phyloP scores from a whole-genome alignment of 2,797 vertebrate genomes.

The Pelodytes ibericus region DNA sequence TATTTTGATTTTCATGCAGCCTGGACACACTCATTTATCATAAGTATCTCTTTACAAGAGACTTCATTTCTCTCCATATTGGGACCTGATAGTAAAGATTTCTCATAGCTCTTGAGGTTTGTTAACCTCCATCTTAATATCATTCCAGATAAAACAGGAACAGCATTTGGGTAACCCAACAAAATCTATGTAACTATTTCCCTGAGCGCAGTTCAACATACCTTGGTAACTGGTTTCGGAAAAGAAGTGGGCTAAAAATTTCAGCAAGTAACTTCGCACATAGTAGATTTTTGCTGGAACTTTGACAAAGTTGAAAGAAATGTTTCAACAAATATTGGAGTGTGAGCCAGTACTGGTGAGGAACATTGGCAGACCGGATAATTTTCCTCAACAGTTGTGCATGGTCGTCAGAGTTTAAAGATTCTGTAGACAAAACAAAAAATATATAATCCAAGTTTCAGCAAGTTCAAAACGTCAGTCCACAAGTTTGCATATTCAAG shows the following conservation, averaged over 20 bases:
- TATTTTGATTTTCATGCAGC: too few species aligned
- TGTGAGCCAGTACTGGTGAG: constrained; percentile 92
- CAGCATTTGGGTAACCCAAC: too few species aligned
- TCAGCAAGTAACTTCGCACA: constrained; percentile 84
- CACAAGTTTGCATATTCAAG: not conserved
- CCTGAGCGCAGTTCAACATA: constrained; percentile 63
- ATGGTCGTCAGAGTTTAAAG: constrained; percentile 85
- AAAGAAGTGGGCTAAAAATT: constrained; percentile 91
- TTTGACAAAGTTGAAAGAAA: constrained; percentile 87
- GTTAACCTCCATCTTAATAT: too few species aligned
- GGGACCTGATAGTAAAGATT: too few species aligned
- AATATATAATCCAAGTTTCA: not conserved
- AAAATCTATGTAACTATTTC: too few species aligned
- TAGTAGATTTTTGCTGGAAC: constrained; percentile 85
- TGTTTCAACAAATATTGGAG: constrained; percentile 93
- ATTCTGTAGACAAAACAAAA: constrained; percentile 73
- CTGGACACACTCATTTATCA: too few species aligned
- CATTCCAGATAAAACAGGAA: too few species aligned
- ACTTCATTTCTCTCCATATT: too few species aligned
- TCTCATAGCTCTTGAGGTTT: too few species aligned
- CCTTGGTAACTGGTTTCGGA: constrained; percentile 86
- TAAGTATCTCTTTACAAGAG: too few species aligned
- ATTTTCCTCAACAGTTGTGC: constrained; percentile 85
- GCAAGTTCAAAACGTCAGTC: not conserved
- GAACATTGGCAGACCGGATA: constrained; percentile 81